Evolutionary conservation across 2,113 vertebrate species (phyloP), one percentile per base, ranked within the genome.

Genomic region (Strix uralensis): DNA sequence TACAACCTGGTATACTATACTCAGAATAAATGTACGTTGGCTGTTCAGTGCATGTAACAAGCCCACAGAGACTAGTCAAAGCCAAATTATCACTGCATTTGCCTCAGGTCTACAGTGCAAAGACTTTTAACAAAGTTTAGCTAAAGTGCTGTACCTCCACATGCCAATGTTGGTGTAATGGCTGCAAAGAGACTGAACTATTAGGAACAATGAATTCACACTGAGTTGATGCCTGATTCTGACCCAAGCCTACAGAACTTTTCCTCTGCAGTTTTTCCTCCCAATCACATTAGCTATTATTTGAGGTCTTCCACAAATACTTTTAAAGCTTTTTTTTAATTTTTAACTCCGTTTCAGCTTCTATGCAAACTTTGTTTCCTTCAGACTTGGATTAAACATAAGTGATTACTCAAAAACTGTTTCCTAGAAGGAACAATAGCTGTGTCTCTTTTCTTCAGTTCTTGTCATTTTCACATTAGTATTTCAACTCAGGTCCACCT

Each of bases 101-200:
- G 25, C 6, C 11, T 38, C 70, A 69, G 7, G 13, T 57, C 65
- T 82, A 88, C 27, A 71, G 42, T 13, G 30, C 34, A 54, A 58
- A 77, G 38, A 36, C n/a, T 26, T 40, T 44, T 67, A 84, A 55
- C 26, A n/a, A 75, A 63, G 54, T 26, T 80, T 12, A 86, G 49
- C n/a, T 69, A 26, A 36, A 16, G 7, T 4, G 19, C 30, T 44
- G 0, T 19, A 52, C 40, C 17, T 54, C 32, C 20, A 49, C 0
- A 0, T 21, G 38, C 15, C 75, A 75, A 25, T 13, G 32, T 2
- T 5, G 1, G 38, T 38, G 38, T 38, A 38, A 38, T 38, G 38
- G 25, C 25, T 62, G 62, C 16, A 71, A 70, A 51, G 30, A 77
- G 19, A 75, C 44, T 1, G 2, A 86, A 38, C 18, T 38, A 22